Evolutionary conservation across 2,113 vertebrate species (phyloP), one percentile per base, ranked within the genome.

Genomic region (Pleuronectes platessa): DNA sequence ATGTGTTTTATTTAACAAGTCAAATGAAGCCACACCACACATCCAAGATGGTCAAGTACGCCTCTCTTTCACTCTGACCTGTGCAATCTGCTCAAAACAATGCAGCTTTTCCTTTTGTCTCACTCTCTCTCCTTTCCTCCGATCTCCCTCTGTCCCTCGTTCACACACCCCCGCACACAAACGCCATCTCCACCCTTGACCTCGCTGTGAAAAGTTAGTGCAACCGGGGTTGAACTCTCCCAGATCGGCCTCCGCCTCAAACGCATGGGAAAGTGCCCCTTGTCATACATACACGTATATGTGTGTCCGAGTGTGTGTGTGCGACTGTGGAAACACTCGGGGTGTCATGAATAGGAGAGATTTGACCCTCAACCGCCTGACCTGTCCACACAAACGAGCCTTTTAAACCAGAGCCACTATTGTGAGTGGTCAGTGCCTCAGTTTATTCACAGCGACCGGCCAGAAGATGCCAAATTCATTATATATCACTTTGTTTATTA

Each of bases 231-330:
- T 94, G 91, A 93, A 93, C 94, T 92, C 90, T 93, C 91, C 88
- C 87, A 91, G 91, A 86, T 88, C 85, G 63, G 84, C 75, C 70
- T 54, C 79, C 37, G 74, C 72, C 68, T 17, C 83, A 40, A 83
- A 84, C 49, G 92, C 95, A 17, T 96, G 95, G 94, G 94, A 95
- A 96, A 95, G 92, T 94, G 93, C 86, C 93, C 93, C 92, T 42
- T 77, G 85, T 87, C 73, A 56, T 81, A 74, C 76, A 63, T 69
- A 45, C 76, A 62, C 6, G 6, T 86, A 7, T 54, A 8, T n/a
- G 20, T 58, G 9, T 54, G 62, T 76, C 76, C 47, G 72, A 75
- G 77, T 58, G 9, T 54, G 73, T 55, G 84, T 90, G 90, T 86
- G 90, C 82, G 91, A 80, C 78, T 55, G 76, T 76, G 85, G 84